Percentiles rank a stretch among this genome's conserved stretches.
Evolutionary conservation across 2,888 invertebrate species (phyloP).

Genomic region (Desoria tigrina): DNA sequence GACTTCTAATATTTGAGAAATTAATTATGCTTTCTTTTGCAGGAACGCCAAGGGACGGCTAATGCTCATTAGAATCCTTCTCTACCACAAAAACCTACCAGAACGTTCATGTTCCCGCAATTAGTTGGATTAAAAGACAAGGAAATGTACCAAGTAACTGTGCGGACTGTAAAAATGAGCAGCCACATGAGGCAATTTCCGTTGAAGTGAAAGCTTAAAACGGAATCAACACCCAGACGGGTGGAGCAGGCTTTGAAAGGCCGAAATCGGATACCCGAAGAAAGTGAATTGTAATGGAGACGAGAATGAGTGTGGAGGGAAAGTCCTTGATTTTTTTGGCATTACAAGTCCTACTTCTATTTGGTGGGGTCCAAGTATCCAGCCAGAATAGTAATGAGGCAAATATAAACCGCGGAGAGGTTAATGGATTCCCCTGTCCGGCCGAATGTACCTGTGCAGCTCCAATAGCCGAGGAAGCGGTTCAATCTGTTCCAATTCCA

Average conservation of each 20-base stretch:
- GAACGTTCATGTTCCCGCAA: too few relatives aligned
- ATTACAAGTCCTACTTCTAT: slow-evolving; percentile 23
- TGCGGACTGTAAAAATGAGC: neutral
- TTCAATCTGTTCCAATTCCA: slow-evolving; percentile 20
- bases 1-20: too few relatives aligned
- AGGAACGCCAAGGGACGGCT: too few relatives aligned
- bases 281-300: slow-evolving; percentile 13
- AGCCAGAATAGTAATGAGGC: slow-evolving; percentile 17
- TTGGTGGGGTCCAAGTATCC: slow-evolving; percentile 13
- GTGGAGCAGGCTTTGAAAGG: neutral
- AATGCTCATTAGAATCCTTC: too few relatives aligned
- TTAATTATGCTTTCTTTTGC: too few relatives aligned
- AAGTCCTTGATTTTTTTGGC: slow-evolving; percentile 24
- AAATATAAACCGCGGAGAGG: neutral
- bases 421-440: slow-evolving; percentile 18
- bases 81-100: too few relatives aligned
- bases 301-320: slow-evolving; percentile 19
- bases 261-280: neutral
- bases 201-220: slow-evolving; percentile 17
- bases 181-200: slow-evolving; percentile 10
- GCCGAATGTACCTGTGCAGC: slow-evolving; percentile 25
- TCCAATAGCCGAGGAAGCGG: slow-evolving; percentile 10
- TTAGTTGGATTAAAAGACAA: too few relatives aligned
- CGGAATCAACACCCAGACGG: neutral
- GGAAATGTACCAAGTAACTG: neutral